These are phyloP conservation scores for Ashinkailepas kermadecensis DNA, from an alignment of 2,888 invertebrate species.

Conservation along the genomic window DNA sequence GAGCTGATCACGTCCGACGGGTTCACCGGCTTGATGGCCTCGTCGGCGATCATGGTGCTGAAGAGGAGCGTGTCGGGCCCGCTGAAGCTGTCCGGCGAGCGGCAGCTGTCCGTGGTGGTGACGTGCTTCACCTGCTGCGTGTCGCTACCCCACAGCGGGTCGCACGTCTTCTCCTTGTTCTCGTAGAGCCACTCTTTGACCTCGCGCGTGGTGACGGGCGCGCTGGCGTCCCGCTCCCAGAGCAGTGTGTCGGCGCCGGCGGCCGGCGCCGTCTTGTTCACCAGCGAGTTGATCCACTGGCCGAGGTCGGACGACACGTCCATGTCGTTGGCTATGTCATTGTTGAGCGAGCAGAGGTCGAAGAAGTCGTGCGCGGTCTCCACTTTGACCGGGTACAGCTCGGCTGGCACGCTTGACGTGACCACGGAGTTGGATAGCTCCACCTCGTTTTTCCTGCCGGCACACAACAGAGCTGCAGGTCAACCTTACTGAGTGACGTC, in stretches of 20 bases:
- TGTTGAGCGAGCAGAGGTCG: constrained; percentile 11
- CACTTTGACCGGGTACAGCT: not conserved
- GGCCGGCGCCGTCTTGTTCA: not conserved
- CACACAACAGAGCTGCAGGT: no score
- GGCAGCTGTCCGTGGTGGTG: constrained; percentile 6
- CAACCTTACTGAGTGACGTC: no score
- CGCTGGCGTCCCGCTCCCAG: not conserved
- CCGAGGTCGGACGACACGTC: constrained; percentile 8
- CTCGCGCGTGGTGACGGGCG: constrained; percentile 13
- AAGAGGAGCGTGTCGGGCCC: constrained; percentile 13
- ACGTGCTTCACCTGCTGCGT: constrained; percentile 22
- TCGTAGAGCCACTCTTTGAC: constrained; percentile 17
- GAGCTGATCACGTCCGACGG: constrained; percentile 20
- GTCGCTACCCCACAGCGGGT: constrained; percentile 20
- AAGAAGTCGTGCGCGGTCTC: constrained; percentile 14
- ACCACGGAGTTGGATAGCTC: constrained; percentile 17
- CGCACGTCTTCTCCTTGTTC: constrained; percentile 22
- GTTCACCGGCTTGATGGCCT: constrained; percentile 10
- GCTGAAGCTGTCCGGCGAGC: constrained; percentile 20
- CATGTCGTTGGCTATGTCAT: constrained; percentile 16
- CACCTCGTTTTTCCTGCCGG: constrained; percentile 20
- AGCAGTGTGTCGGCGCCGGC: not conserved
- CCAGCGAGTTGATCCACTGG: constrained; percentile 21
- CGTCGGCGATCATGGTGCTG: not conserved
- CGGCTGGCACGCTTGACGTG: constrained; percentile 8